Conservation (phyloP, 1,140 invertebrate genomes). For the Cyclargus thomasi region DNA sequence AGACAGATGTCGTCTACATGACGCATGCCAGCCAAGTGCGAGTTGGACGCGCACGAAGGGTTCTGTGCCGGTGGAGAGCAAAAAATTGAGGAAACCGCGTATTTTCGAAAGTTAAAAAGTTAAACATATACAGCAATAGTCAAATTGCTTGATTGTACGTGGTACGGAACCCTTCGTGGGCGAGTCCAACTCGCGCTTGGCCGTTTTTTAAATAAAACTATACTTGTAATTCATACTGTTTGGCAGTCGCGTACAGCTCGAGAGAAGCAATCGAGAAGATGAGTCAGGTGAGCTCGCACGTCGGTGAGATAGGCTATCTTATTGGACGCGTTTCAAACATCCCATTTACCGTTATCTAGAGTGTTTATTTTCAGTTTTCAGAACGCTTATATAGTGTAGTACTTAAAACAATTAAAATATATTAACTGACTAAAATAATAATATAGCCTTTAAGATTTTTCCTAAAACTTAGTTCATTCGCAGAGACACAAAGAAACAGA, state of each 20-base stretch:
- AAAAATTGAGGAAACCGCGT: no score
- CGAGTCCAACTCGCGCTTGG: no score
- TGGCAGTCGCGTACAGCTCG: not conserved
- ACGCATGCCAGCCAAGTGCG: no score
- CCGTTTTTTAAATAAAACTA: not conserved
- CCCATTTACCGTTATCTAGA: not conserved
- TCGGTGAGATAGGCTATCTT: constrained; percentile 5
- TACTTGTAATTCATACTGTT: not conserved
- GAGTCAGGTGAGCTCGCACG: not conserved
- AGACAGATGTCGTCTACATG: no score
- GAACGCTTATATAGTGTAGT: not conserved
- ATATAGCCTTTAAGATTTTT: not conserved
- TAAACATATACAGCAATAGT: no score
- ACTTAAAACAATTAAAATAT: not conserved
- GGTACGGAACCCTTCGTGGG: no score
- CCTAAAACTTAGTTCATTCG: not conserved
- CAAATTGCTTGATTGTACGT: no score
- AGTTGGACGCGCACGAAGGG: no score
- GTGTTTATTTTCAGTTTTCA: constrained; percentile 11
- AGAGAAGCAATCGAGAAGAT: not conserved
- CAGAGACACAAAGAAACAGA: not conserved
- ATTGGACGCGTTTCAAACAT: constrained; percentile 13
- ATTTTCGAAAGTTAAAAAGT: no score
- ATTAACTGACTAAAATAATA: not conserved
- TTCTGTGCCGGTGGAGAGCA: no score